phyloP scores from a whole-genome alignment of 2,888 invertebrate genomes.

The Agelastica alni region DNA sequence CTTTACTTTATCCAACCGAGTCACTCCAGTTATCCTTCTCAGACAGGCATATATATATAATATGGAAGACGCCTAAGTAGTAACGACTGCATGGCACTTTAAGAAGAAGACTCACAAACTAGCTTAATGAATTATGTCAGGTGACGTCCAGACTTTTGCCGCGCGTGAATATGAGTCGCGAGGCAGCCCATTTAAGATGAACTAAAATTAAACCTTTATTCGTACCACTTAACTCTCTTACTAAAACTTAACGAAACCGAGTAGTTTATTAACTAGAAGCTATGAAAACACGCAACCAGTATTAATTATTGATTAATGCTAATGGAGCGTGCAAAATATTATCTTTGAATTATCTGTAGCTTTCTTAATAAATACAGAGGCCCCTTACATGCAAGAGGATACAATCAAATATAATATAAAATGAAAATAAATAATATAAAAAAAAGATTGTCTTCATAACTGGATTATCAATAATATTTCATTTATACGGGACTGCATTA shows the following conservation, averaged over 20 bases:
- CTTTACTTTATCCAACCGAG: too few relatives aligned
- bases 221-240: too few relatives aligned
- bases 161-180: too few relatives aligned
- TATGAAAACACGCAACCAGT: constrained; percentile 43
- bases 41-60: too few relatives aligned
- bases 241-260: constrained; percentile 38
- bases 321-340: constrained; percentile 42
- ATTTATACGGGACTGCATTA: neutral
- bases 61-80: too few relatives aligned
- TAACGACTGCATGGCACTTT: too few relatives aligned
- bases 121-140: too few relatives aligned
- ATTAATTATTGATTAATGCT: constrained; percentile 48
- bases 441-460: neutral
- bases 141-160: too few relatives aligned
- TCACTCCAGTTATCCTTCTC: too few relatives aligned
- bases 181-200: too few relatives aligned
- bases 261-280: constrained; percentile 41
- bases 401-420: constrained; percentile 17
- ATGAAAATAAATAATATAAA: neutral
- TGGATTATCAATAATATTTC: constrained; percentile 3
- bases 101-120: too few relatives aligned
- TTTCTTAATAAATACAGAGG: constrained; percentile 40
- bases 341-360: constrained; percentile 41
- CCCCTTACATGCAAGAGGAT: constrained; percentile 19
- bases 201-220: too few relatives aligned